Conservation (phyloP, 1,140 invertebrate genomes). For the Trichonephila clavata region DNA sequence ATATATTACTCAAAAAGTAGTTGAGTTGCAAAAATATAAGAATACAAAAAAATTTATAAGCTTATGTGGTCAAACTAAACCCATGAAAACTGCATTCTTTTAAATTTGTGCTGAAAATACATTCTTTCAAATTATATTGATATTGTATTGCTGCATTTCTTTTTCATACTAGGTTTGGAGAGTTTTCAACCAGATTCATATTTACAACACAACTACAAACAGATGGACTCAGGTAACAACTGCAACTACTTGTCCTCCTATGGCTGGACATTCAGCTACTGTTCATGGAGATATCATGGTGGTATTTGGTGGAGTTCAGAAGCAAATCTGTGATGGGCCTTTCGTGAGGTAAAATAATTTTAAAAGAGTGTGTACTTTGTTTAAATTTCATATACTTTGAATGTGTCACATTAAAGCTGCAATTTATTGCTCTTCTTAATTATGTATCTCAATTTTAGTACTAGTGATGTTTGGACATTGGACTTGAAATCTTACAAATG, state of each 20-base stretch:
- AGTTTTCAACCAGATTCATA: conserved; percentile 95
- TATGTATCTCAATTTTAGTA: conserved; percentile 82
- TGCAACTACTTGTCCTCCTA: conserved; percentile 85
- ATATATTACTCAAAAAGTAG: too few species aligned
- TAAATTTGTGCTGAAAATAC: too few species aligned
- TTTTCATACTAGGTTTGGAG: conserved; percentile 80
- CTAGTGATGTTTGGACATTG: conserved; percentile 94
- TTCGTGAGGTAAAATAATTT: conserved; percentile 77
- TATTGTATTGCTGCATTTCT: not conserved
- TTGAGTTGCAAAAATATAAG: too few species aligned
- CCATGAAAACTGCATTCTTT: too few species aligned
- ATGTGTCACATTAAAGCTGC: not conserved
- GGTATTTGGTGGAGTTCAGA: conserved; percentile 85
- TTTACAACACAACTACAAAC: conserved; percentile 91
- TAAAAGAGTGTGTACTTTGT: not conserved
- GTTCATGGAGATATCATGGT: conserved; percentile 93
- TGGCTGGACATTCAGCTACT: conserved; percentile 94
- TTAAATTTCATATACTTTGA: not conserved
- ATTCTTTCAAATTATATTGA: too few species aligned
- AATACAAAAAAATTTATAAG: too few species aligned
- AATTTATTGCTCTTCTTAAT: too few species aligned
- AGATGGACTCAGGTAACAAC: conserved; percentile 88
- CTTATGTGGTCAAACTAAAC: too few species aligned
- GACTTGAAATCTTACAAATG: conserved; percentile 89
- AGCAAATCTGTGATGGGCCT: conserved; percentile 78